Base-by-base conservation (phyloP, 2,888 invertebrate genomes). In the Leptopilina myrica region DNA sequence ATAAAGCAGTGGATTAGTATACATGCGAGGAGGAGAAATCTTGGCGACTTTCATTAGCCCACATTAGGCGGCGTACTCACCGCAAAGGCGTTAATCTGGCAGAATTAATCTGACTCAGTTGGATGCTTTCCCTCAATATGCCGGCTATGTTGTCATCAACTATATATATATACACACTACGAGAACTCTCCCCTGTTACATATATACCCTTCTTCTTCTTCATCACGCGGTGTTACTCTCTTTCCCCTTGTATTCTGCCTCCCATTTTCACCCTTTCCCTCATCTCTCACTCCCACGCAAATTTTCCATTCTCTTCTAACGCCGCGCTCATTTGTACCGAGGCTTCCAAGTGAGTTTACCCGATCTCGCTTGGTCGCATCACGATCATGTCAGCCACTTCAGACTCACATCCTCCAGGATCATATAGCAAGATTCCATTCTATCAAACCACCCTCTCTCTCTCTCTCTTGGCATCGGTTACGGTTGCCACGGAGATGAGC, bases 31-130 rank as follows among this genome's bases (percentile, higher is more conserved):
- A 56, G 84, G 84, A 85, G 12, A 49, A 85, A 86, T 88, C 87
- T 85, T 86, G 86, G 81, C 85, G 86, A 88, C 86, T 89, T 87
- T 88, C 87, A 89, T 89, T 89, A 88, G 88, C 88, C 84, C 84
- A 85, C 82, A 88, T 88, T 86, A 88, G 85, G 80, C 81, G 78
- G 82, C 83, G 84, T 80, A 83, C 81, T 83, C 81, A 79, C 81
- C 81, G 86, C 88, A 90, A 90, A 90, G 89, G 90, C 90, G 90
- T 90, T 91, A 91, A 91, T 91, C 91, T 89, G 89, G 88, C 88
- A 89, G 90, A 91, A 91, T 90, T 90, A 90, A 90, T 91, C 89
- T 87, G 86, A 85, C 87, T 90, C 89, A 88, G 90, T 90, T 87
- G 89, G 89, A 88, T 90, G 89, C 89, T 88, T 89, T 89, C 84